These are phyloP conservation scores for Siphlonurus alternatus DNA, from an alignment of 2,888 invertebrate species.

Conservation along the genomic window DNA sequence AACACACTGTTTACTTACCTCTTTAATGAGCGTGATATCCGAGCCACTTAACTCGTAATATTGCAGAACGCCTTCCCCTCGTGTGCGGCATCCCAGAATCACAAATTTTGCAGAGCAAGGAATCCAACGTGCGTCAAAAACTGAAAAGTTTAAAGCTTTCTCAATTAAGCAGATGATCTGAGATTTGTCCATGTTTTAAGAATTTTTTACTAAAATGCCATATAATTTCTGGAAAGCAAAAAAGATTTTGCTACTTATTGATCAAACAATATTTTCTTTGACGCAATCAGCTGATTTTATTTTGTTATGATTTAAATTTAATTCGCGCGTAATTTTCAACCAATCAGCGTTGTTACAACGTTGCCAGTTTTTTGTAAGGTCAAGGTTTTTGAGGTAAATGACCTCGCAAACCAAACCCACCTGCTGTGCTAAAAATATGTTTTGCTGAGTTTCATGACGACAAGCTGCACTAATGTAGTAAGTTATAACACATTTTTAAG, in stretches of 20 bases:
- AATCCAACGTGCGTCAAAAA: slow-evolving; percentile 92
- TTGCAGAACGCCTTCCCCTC: slow-evolving; percentile 72
- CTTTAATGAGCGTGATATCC: slow-evolving; percentile 49
- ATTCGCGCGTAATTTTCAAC: neutral
- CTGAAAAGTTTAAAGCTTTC: slow-evolving; percentile 61
- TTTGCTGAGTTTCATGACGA: too few relatives aligned
- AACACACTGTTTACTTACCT: slow-evolving; percentile 25
- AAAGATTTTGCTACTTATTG: too few relatives aligned
- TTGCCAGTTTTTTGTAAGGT: neutral
- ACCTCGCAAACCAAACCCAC: too few relatives aligned
- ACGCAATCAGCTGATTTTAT: neutral
- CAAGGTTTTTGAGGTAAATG: neutral
- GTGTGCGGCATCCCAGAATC: slow-evolving; percentile 67
- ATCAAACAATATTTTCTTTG: neutral
- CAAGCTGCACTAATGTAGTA: too few relatives aligned
- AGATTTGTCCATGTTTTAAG: slow-evolving; percentile 55
- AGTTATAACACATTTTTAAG: too few relatives aligned
- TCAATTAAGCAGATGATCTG: slow-evolving; percentile 81
- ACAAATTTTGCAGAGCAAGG: slow-evolving; percentile 89
- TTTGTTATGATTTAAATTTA: neutral
- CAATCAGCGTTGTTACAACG: neutral
- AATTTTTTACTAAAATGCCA: slow-evolving; percentile 14
- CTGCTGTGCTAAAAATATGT: too few relatives aligned
- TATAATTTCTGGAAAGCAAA: neutral
- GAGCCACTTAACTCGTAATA: slow-evolving; percentile 61